A percentile compares a stretch with the other conserved stretches of the same genome.
These are phyloP conservation scores for Eilema griseolum DNA, from an alignment of 2,888 invertebrate genomes.

Conservation along the genomic window DNA sequence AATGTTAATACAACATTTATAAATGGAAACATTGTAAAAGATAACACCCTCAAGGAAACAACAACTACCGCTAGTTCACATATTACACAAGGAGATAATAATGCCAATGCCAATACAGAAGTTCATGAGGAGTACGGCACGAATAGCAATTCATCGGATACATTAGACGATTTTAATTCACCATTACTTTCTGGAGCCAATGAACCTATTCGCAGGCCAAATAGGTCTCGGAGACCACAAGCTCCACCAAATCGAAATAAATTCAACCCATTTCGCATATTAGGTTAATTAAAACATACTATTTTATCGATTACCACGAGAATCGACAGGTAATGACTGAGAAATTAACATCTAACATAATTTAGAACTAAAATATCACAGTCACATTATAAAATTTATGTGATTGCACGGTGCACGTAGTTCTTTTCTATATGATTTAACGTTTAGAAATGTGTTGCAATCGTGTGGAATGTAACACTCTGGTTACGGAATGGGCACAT, in stretches of 20 bases:
- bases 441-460: conserved; percentile 19
- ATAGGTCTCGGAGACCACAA: conserved; percentile 76
- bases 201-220: conserved; percentile 78
- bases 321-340: conserved; percentile 68
- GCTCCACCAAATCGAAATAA: conserved; percentile 73
- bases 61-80: conserved; percentile 21
- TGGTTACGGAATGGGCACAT: too few relatives aligned
- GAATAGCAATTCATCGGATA: conserved; percentile 58
- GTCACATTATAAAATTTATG: conserved; percentile 63
- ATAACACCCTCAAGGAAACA: conserved; percentile 14
- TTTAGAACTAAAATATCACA: conserved; percentile 63
- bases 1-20: conserved; percentile 18
- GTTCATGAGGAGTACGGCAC: conserved; percentile 49
- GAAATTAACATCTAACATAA: conserved; percentile 63
- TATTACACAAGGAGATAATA: conserved; percentile 27
- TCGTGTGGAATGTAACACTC: conserved; percentile 29
- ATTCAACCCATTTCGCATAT: conserved; percentile 83
- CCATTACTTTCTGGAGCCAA: conserved; percentile 80
- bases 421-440: conserved; percentile 51
- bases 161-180: conserved; percentile 76
- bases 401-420: conserved; percentile 82
- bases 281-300: conserved; percentile 69
- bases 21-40: conserved; percentile 25
- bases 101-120: conserved; percentile 30
- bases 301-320: conserved; percentile 61